These are phyloP conservation scores for Nasonia giraulti DNA, from an alignment of 1,140 invertebrate genomes.

Conservation along the genomic window DNA sequence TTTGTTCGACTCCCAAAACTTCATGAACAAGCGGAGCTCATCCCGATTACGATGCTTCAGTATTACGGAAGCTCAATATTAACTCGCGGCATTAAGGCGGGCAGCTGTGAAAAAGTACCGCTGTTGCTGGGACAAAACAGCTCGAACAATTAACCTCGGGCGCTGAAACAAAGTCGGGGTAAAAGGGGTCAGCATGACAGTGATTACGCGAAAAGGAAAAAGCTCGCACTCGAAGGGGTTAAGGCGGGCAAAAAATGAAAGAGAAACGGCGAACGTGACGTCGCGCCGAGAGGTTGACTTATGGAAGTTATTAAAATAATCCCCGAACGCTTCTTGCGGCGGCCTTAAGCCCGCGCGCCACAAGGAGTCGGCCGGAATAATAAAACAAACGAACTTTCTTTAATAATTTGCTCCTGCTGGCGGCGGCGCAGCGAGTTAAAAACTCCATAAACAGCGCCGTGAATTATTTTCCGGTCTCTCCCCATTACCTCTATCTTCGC, in stretches of 20 bases:
- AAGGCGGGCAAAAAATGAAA: not conserved
- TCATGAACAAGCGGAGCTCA: not conserved
- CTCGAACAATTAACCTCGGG: not conserved
- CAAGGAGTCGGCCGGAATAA: conserved; percentile 6
- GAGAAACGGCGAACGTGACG: not conserved
- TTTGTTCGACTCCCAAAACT: not conserved
- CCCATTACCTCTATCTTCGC: conserved; percentile 10
- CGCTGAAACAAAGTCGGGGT: not conserved
- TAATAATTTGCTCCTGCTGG: conserved; percentile 27
- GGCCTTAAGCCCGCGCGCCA: no score
- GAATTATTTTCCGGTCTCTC: conserved; percentile 22
- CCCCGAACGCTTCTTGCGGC: not conserved
- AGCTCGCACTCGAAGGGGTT: not conserved
- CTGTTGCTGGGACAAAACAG: not conserved
- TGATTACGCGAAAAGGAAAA: not conserved
- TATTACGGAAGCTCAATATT: not conserved
- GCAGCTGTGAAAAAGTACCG: not conserved
- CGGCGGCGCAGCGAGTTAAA: not conserved
- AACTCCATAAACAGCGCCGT: conserved; percentile 39
- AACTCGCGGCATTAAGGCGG: not conserved
- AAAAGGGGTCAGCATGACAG: conserved; percentile 21
- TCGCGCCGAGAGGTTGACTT: conserved; percentile 8
- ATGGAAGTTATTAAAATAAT: conserved; percentile 42
- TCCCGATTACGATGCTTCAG: conserved; percentile 5
- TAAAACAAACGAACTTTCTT: conserved; percentile 34